These are phyloP conservation scores for Pterois miles DNA, from an alignment of 2,797 vertebrate species.

Conservation along the genomic window DNA sequence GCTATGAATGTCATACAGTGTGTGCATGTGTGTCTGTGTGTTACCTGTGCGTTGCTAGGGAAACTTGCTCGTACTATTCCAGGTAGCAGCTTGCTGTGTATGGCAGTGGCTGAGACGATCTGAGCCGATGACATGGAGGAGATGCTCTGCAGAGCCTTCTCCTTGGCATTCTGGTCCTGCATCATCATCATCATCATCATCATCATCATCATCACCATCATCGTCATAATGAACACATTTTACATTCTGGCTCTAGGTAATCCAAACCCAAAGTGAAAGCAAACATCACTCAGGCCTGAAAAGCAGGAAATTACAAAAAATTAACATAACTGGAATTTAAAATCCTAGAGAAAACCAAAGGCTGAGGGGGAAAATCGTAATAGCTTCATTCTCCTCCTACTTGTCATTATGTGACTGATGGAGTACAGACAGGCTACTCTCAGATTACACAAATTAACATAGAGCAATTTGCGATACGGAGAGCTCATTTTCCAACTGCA, in stretches of 20 bases:
- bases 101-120: constrained; percentile 97
- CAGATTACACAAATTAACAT: constrained; percentile 8
- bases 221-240: neutral
- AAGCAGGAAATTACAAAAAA: neutral
- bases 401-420: neutral
- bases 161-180: constrained; percentile 98
- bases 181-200: neutral
- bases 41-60: constrained; percentile 92
- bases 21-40: neutral
- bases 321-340: too few species aligned
- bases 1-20: neutral
- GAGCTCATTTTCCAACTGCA: neutral
- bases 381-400: neutral
- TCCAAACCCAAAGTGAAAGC: neutral
- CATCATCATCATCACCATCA: neutral
- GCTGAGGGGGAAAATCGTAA: neutral
- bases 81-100: constrained; percentile 98
- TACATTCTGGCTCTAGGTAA: too few species aligned
- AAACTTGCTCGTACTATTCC: constrained; percentile 94
- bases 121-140: constrained; percentile 99
- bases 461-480: neutral
- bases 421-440: neutral
- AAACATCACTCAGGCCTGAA: neutral
- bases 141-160: constrained; percentile 98
- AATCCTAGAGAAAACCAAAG: neutral